Evolutionary conservation across 2,888 invertebrate species (phyloP).

Genomic region (Arenicola marina): DNA sequence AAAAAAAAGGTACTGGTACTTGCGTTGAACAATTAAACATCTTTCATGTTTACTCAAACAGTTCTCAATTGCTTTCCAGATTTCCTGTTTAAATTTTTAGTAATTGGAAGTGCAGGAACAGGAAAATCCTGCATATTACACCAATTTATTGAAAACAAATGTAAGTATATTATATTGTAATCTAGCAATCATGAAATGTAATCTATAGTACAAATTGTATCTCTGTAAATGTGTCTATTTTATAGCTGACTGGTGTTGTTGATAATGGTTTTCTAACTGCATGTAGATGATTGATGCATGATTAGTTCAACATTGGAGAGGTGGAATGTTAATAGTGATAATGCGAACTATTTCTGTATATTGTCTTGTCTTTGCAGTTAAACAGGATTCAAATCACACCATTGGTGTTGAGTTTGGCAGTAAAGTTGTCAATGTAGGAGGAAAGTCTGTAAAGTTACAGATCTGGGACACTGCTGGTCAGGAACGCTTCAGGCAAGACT

Average conservation of each 20-base stretch:
- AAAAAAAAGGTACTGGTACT: background rate
- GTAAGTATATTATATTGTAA: conserved; percentile 65
- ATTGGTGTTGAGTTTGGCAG: conserved; percentile 89
- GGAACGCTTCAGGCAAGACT: conserved; percentile 56
- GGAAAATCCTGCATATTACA: conserved; percentile 83
- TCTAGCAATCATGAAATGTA: background rate
- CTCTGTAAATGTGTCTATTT: too few species aligned
- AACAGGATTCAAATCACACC: conserved; percentile 81
- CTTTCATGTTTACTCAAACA: background rate
- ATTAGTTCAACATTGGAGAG: too few species aligned
- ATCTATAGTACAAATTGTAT: too few species aligned
- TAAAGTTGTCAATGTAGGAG: conserved; percentile 80
- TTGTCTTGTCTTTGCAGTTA: conserved; percentile 67
- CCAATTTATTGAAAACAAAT: conserved; percentile 84
- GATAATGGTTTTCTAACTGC: too few species aligned
- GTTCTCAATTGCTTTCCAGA: conserved; percentile 62
- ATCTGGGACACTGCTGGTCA: conserved; percentile 62
- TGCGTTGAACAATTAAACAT: background rate
- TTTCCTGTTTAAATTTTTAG: conserved; percentile 82
- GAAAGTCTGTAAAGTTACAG: conserved; percentile 80
- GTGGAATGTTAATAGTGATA: too few species aligned
- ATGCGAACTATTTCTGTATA: too few species aligned
- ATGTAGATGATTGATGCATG: too few species aligned
- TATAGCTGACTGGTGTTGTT: too few species aligned
- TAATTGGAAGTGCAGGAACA: conserved; percentile 82